A percentile compares a stretch with the other conserved stretches of the same genome.
These are phyloP conservation scores for Hirtodrosophila trivittata DNA, from an alignment of 2,888 invertebrate genomes.

Conservation along the genomic window DNA sequence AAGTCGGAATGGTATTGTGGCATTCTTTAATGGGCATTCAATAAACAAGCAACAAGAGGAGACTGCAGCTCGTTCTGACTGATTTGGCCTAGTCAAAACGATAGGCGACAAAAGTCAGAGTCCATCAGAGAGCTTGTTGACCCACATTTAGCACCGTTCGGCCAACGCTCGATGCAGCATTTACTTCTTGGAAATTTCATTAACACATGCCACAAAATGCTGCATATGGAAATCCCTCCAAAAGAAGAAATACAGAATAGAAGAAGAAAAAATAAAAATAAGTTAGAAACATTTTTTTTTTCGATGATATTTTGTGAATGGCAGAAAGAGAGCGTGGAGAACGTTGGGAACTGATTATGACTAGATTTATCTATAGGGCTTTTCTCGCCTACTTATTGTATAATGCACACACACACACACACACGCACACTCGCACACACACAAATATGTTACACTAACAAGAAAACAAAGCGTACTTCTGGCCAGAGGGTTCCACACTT, in stretches of 20 bases:
- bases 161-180: conserved; percentile 39
- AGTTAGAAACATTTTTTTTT: conserved; percentile 24
- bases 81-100: conserved; percentile 66
- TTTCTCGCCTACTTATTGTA: conserved; percentile 53
- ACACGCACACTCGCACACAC: conserved; percentile 23
- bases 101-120: conserved; percentile 56
- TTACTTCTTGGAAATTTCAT: conserved; percentile 76
- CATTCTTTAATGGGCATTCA: conserved; percentile 68
- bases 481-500: conserved; percentile 30
- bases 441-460: conserved; percentile 70
- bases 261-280: conserved; percentile 33
- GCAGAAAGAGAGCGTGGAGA: conserved; percentile 34
- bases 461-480: conserved; percentile 51
- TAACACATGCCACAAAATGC: conserved; percentile 66
- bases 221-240: conserved; percentile 69
- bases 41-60: conserved; percentile 53
- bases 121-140: conserved; percentile 60
- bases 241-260: conserved; percentile 24
- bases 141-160: conserved; percentile 63
- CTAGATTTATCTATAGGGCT: conserved; percentile 18
- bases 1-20: conserved; percentile 45
- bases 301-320: conserved; percentile 45
- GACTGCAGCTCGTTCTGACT: conserved; percentile 45
- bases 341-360: conserved; percentile 24
- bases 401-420: conserved; percentile 9